A percentile compares a stretch with the other conserved stretches of the same genome.
phyloP scores from a whole-genome alignment of 2,797 vertebrate genomes.

The Onychomys torridus region DNA sequence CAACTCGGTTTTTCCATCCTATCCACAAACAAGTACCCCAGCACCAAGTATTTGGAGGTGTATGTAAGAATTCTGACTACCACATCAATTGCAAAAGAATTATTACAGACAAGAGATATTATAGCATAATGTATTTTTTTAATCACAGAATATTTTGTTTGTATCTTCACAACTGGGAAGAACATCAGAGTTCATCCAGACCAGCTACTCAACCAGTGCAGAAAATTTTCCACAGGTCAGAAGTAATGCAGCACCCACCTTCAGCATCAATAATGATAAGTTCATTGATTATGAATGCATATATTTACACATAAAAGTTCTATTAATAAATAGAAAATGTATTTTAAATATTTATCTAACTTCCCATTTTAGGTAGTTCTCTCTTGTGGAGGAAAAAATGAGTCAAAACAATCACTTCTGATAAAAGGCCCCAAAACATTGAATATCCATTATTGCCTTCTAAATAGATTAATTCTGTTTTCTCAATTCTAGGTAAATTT shows the following conservation, averaged over 20 bases:
- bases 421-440: background rate
- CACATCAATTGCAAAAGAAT: background rate
- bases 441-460: background rate
- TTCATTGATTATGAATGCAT: background rate
- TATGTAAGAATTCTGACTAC: background rate
- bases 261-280: background rate
- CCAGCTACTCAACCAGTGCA: background rate
- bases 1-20: background rate
- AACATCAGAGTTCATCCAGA: background rate
- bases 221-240: background rate
- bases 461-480: background rate
- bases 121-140: background rate
- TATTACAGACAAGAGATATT: background rate
- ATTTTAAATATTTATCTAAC: background rate
- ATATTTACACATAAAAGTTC: background rate
- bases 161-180: background rate
- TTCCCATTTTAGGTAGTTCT: background rate
- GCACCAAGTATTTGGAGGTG: background rate
- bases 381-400: background rate
- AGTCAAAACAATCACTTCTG: background rate
- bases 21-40: background rate
- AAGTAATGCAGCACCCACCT: background rate
- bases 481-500: background rate
- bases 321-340: background rate
- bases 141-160: background rate